These are phyloP conservation scores for Ylistrum balloti DNA, from an alignment of 1,140 invertebrate species.

Conservation along the genomic window DNA sequence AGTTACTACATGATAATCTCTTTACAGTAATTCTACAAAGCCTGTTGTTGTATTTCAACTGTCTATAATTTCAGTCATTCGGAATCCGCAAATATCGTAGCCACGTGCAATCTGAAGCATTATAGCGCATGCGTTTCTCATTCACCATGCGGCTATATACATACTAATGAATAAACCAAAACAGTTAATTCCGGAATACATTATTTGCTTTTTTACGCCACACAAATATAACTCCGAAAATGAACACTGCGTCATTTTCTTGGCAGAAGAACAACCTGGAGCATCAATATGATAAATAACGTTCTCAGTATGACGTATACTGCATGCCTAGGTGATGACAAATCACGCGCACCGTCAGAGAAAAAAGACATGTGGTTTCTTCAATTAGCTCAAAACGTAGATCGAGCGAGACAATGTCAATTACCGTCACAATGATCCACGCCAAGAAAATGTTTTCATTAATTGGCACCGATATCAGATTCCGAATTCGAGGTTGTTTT, in stretches of 20 bases:
- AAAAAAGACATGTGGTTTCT: background rate
- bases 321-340: background rate
- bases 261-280: background rate
- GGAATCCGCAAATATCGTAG: background rate
- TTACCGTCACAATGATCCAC: background rate
- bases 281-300: background rate
- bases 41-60: background rate
- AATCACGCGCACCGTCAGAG: background rate
- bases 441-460: background rate
- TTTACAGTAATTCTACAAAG: too few relatives aligned
- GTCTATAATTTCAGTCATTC: background rate
- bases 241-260: constrained; percentile 8
- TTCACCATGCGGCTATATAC: background rate
- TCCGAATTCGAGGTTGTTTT: too few relatives aligned
- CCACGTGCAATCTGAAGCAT: constrained; percentile 7
- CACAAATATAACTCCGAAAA: background rate
- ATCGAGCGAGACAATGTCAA: background rate
- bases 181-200: background rate
- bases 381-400: background rate
- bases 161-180: constrained; percentile 8
- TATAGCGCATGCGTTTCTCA: background rate
- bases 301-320: background rate
- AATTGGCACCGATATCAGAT: too few relatives aligned
- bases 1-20: too few relatives aligned
- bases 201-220: background rate